Conservation (phyloP, 2,888 invertebrate genomes). For the Hemaris fuciformis region DNA sequence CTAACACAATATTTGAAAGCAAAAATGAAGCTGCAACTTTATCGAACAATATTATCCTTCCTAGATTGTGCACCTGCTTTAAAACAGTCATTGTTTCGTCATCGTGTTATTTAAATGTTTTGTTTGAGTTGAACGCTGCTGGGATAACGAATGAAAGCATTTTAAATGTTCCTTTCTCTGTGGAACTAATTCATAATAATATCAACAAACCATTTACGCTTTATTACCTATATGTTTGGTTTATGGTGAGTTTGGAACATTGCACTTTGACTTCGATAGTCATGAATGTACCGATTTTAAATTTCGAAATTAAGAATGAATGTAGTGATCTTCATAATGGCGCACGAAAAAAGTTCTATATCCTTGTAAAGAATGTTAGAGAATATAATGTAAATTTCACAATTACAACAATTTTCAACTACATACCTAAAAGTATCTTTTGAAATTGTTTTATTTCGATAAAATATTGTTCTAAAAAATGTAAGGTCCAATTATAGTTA, state of each 20-base stretch:
- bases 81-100: neutral
- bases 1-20: neutral
- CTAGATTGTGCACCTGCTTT: slow-evolving; percentile 7
- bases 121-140: neutral
- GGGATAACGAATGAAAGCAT: neutral
- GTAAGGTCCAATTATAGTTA: too few species aligned
- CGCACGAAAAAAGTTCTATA: too few species aligned
- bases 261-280: neutral
- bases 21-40: neutral
- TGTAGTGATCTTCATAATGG: too few species aligned
- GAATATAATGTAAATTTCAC: too few species aligned
- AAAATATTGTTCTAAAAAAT: too few species aligned
- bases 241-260: neutral
- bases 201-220: neutral
- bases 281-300: neutral
- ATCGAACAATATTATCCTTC: neutral
- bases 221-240: neutral
- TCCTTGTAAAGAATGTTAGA: too few species aligned
- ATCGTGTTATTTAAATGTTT: neutral
- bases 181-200: slow-evolving; percentile 5
- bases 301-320: neutral
- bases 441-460: too few species aligned
- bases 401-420: too few species aligned
- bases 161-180: neutral
- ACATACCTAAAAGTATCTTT: too few species aligned